Evolutionary conservation across 1,140 invertebrate species (phyloP).

Genomic region (Hylaeus anthracinus): DNA sequence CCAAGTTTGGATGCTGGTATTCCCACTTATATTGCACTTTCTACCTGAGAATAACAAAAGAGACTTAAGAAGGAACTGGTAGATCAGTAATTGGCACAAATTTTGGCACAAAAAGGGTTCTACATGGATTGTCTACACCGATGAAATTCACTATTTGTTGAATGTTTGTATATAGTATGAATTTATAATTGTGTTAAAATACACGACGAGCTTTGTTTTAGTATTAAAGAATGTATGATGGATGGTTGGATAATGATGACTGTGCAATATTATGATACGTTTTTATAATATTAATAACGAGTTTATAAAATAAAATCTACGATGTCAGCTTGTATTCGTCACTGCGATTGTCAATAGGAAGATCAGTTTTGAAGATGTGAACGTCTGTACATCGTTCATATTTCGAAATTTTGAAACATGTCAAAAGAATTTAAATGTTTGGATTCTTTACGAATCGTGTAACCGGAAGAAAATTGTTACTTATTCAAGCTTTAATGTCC

Average conservation of each 20-base stretch:
- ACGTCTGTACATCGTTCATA: too few species aligned
- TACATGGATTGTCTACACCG: neutral
- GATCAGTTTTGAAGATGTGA: too few species aligned
- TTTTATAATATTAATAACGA: too few species aligned
- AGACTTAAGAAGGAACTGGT: neutral
- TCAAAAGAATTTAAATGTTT: too few species aligned
- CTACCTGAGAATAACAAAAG: neutral
- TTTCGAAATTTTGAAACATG: too few species aligned
- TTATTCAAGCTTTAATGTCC: too few species aligned
- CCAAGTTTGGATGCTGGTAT: neutral
- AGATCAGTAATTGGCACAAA: neutral
- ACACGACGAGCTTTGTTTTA: neutral
- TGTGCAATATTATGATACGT: neutral
- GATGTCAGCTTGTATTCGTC: too few species aligned
- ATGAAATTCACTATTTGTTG: neutral
- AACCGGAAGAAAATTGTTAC: too few species aligned
- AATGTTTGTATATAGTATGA: slow-evolving; percentile 23
- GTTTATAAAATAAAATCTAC: too few species aligned
- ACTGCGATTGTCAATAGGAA: too few species aligned
- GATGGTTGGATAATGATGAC: too few species aligned
- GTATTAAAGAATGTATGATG: neutral
- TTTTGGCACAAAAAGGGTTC: neutral
- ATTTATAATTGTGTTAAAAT: slow-evolving; percentile 17
- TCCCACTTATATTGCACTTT: slow-evolving; percentile 4
- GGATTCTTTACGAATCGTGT: too few species aligned